Evolutionary conservation across 2,797 vertebrate genomes (phyloP), one percentile per base, ranked within the genome.

Genomic region (Peromyscus nudipes): DNA sequence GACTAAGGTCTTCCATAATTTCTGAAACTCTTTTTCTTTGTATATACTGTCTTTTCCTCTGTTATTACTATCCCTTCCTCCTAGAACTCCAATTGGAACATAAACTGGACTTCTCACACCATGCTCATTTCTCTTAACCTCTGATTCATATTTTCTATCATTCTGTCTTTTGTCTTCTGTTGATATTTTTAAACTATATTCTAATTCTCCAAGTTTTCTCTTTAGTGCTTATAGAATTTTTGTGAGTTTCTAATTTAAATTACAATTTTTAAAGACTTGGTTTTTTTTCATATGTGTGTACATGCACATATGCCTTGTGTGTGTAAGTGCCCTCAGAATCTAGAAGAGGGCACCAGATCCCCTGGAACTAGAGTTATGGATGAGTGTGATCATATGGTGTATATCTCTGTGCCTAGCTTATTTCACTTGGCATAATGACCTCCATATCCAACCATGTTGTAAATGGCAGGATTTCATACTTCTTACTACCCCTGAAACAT

Each of bases 101-200:
- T 23, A 85, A 17, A 94, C 40, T 86, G 85, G 43, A 86, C 49
- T 80, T 94, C 12, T 75, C 43, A 31, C 89, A 65, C 37, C 57
- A 11, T 43, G 34, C 37, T 84, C 85, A 52, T 89, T 91, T 95
- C 62, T 84, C 43, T 92, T 67, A 60, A 71, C 64, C 57, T 27
- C 71, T 81, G 76, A 65, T 89, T 83, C 77, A 60, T 71, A 80
- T 65, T 97, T 85, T 62, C 73, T 69, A 62, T 69, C 73, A 80
- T 86, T 92, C 17, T 95, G 21, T 81, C 85, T 77, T 95, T 95
- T 94, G 81, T 73, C 55, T 49, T 95, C 64, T 80, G 79, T 67
- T 85, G 89, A 77, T 94, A 55, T 64, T 88, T 75, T 80, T 77
- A 91, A 57, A 65, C 49, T 86, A 34, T 75, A 67, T 90, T 96